Base-by-base conservation (phyloP, 1,140 invertebrate species). In the Magallana gigas region DNA sequence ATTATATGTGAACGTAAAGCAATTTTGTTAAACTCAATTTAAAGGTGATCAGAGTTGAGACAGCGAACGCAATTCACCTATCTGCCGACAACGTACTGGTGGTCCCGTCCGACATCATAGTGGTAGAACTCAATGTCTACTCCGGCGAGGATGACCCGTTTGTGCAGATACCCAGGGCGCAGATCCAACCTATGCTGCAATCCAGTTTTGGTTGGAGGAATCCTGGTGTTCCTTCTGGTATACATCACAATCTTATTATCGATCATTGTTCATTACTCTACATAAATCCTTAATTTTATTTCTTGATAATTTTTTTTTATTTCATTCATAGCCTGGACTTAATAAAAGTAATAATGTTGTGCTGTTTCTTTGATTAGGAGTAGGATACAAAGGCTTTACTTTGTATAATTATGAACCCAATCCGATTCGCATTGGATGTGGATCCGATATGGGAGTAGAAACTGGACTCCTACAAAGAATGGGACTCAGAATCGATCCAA, bases 131-230 rank as follows among this genome's bases (percentile, higher is more conserved):
- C 23, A 76, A 76, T 9, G 8, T 76, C 12, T 76, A 76, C 23
- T 36, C 68, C 12, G 68, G 68, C 8, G 12, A 29, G 23, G 68
- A 76, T 36, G 68, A 76, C 36, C 68, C 68, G 23, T 76, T 29
- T 76, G 36, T 76, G 9, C 68, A 76, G 23, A 36, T 76, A 6
- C 68, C 68, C 68, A 76, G 23, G 68, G 68, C 68, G 48, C 68
- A 76, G 68, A 11, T 76, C 68, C 68, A 76, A 29, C 68, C 23
- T 29, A 76, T 76, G 68, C 68, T 76, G 68, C 68, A 76, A 76
- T 76, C 68, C 68, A 76, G 68, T 29, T 36, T 36, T 29, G 18
- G 68, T 29, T 76, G 68, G 68, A 76, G 68, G 68, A 76, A 76
- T 76, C 68, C 68, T 76, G 68, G 23, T 16, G 68, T 76, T 11